phyloP scores from a whole-genome alignment of 2,888 invertebrate species.

The Drosophila mercatorum region DNA sequence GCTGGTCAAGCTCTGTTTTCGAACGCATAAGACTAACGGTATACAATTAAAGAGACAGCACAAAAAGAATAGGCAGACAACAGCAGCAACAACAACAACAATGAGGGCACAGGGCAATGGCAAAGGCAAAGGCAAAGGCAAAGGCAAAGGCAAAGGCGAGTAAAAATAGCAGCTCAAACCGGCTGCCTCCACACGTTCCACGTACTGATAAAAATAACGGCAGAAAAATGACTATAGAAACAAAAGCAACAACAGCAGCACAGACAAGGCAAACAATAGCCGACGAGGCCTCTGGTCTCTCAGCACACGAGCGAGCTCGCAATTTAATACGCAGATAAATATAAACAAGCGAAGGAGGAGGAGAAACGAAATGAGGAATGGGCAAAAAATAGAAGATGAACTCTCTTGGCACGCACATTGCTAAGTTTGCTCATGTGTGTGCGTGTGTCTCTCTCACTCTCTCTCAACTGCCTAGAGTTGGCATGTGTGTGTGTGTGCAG shows the following conservation, averaged over 20 bases:
- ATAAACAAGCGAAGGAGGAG: constrained; percentile 51
- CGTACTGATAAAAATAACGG: constrained; percentile 76
- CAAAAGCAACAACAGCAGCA: constrained; percentile 14
- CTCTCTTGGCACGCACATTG: constrained; percentile 68
- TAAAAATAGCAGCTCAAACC: constrained; percentile 27
- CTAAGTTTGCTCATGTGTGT: constrained; percentile 58
- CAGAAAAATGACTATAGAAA: constrained; percentile 70
- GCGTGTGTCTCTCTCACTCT: not conserved
- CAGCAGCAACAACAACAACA: constrained; percentile 7
- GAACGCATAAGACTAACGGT: constrained; percentile 52
- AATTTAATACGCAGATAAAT: constrained; percentile 79
- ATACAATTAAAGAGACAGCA: constrained; percentile 58
- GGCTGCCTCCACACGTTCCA: constrained; percentile 63
- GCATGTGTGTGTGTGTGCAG: constrained; percentile 31
- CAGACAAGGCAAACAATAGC: constrained; percentile 42
- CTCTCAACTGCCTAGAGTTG: not conserved
- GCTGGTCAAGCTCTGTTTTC: not conserved
- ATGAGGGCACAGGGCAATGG: constrained; percentile 1
- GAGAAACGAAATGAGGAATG: constrained; percentile 14
- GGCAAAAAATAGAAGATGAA: constrained; percentile 56
- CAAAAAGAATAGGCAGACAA: not conserved
- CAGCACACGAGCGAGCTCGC: constrained; percentile 71
- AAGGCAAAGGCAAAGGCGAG: not conserved
- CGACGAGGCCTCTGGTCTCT: constrained; percentile 41
- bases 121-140: not conserved